These are phyloP conservation scores for Lasioglossum albipes DNA, from an alignment of 1,140 invertebrate genomes.

Conservation along the genomic window DNA sequence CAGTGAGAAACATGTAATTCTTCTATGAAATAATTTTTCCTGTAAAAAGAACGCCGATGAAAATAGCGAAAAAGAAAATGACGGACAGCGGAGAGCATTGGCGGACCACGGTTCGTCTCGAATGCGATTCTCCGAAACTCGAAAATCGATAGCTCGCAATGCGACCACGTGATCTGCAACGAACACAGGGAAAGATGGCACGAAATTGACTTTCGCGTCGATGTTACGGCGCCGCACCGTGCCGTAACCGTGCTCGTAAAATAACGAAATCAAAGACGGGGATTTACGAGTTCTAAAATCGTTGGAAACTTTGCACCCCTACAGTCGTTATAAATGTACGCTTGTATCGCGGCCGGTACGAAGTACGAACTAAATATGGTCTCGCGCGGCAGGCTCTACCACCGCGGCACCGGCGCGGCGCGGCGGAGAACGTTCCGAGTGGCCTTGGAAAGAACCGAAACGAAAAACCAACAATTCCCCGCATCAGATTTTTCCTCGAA, in stretches of 20 bases:
- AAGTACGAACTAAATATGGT: constrained; percentile 24
- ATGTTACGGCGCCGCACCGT: neutral
- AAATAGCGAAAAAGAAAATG: too few relatives aligned
- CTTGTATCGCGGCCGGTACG: constrained; percentile 1
- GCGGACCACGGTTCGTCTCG: neutral
- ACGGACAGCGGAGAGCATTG: too few relatives aligned
- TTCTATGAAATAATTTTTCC: too few relatives aligned
- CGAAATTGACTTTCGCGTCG: constrained; percentile 13
- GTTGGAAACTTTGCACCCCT: constrained; percentile 31
- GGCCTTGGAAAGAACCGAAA: neutral
- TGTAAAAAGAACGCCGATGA: too few relatives aligned
- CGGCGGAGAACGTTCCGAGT: neutral
- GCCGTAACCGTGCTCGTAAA: constrained; percentile 43
- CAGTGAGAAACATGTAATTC: too few relatives aligned
- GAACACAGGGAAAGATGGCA: neutral
- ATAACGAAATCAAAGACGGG: constrained; percentile 40
- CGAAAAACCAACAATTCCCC: too few relatives aligned
- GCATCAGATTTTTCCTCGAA: too few relatives aligned
- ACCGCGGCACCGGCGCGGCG: too few relatives aligned
- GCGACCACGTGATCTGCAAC: neutral
- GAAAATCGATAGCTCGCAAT: neutral
- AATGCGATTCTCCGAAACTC: neutral
- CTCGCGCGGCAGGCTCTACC: neutral
- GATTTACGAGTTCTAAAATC: constrained; percentile 62
- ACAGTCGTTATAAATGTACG: constrained; percentile 17